Base-by-base conservation (phyloP, 2,113 vertebrate genomes). In the Aegotheles bennettii region DNA sequence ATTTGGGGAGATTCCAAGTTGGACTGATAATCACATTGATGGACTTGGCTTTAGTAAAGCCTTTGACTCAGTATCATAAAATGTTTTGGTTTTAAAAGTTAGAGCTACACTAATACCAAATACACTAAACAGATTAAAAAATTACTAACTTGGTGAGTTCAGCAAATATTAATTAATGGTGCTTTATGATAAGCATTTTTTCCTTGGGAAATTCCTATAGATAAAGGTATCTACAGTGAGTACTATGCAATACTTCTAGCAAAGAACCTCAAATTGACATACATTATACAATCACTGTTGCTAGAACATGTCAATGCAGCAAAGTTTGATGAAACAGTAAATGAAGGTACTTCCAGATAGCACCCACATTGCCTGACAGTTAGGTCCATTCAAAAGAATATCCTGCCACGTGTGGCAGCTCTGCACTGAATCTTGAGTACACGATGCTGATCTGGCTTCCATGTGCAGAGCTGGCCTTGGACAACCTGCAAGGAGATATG, bases 1-100 rank as follows among this genome's bases (percentile, higher is more conserved):
- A 87, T 94, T 89, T 95, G 94, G 93, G 94, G 67, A 97, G 65
- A 89, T 95, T 96, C 95, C 96, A 97, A 91, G 61, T 45, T 79
- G 65, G 82, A 89, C 94, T 94, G 91, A 95, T 95, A 97, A 95
- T 91, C 93, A 87, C 69, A 68, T 78, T 94, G 95, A 95, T 95
- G 84, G 91, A 60, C 93, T 95, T 89, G 84, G 93, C 91, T 93
- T 94, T 87, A 89, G 81, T 56, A 94, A 91, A 95, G 77, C 81
- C 74, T 87, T 73, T 76, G 65, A 89, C 61, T 94, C 87, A 82
- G 36, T 78, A 79, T 65, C 7, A 5, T 56, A 78, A 80, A 94
- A 59, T 57, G 65, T 60, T 95, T 91, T 84, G 48, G 78, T 87
- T 92, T 80, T 79, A 61, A 91, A 97, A 95, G 80, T 91, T 79